Base-by-base conservation (phyloP, 2,888 invertebrate species). In the Argynnis bischoffii region DNA sequence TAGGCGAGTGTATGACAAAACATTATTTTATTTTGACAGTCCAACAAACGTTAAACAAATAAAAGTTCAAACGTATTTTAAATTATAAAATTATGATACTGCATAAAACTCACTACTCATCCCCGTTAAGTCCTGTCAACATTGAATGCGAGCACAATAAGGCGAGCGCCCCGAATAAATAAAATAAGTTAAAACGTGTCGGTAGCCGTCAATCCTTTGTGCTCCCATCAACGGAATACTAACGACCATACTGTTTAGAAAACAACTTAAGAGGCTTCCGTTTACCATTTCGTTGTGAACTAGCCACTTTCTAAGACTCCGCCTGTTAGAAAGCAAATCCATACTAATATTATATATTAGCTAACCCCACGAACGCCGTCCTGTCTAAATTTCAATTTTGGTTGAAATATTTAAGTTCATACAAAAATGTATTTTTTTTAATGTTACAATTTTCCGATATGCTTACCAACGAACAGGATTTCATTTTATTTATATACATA, bases 211-310 rank as follows among this genome's bases (percentile, higher is more conserved):
- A 50, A 35, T 59, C 61, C 73, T 73, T 75, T 78, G 76, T 76
- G 67, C 69, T 55, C 70, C 63, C 74, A 71, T 76, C 77, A 76
- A 67, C 59, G 51, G 54, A 66, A 65, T 67, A 73, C 77, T 75
- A 76, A 76, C 75, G 74, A 74, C 68, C 65, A 66, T 86, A 87
- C 82, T 90, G 91, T 90, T 91, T 88, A 87, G 84, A 89, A 91
- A 91, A 92, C 90, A 90, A 84, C 89, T 86, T 86, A 86, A 88
- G 86, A 86, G 82, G 91, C 90, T 91, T 88, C 92, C 91, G 90
- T 90, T 90, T 87, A 78, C 51, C 61, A 15, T 41, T 61, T 76
- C 77, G 72, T 15, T 53, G 4, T 48, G 15, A 21, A 57, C 57
- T 60, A 31, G 21, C n/a, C 14, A 13, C 14, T 51, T 41, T 50